Evolutionary conservation across 2,113 vertebrate genomes (phyloP).

Genomic region (Sander vitreus): DNA sequence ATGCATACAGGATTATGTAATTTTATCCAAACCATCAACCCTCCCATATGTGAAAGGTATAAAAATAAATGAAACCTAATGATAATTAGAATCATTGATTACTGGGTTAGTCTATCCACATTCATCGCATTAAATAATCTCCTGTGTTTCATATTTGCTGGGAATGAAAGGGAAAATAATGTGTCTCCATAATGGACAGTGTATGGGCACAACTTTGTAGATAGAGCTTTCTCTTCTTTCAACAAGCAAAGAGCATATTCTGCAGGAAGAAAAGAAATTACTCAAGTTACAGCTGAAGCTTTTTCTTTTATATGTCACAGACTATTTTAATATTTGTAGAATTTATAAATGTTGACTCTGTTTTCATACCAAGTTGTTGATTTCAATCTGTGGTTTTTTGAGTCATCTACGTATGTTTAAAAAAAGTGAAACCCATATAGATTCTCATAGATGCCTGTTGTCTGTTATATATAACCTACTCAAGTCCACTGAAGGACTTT

Average conservation of each 20-base stretch:
- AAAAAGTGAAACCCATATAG: constrained; percentile 3
- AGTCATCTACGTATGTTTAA: background rate
- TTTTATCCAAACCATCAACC: constrained; percentile 21
- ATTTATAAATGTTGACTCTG: constrained; percentile 28
- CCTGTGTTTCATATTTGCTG: constrained; percentile 86
- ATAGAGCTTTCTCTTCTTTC: constrained; percentile 83
- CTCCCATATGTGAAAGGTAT: constrained; percentile 55
- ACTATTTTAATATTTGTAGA: constrained; percentile 58
- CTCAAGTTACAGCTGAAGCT: constrained; percentile 21
- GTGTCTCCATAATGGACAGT: constrained; percentile 83
- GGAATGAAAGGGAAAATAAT: constrained; percentile 87
- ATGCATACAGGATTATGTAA: constrained; percentile 37
- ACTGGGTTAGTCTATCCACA: constrained; percentile 4
- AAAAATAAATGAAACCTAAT: constrained; percentile 18
- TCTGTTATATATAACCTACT: background rate
- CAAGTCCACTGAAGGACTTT: constrained; percentile 3
- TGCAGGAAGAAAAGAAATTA: constrained; percentile 16
- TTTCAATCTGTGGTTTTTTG: constrained; percentile 27
- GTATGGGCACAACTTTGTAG: constrained; percentile 68
- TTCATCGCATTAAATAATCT: constrained; percentile 44
- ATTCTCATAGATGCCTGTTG: constrained; percentile 11
- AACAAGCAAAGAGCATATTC: constrained; percentile 26
- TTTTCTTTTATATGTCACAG: constrained; percentile 50
- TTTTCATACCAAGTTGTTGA: constrained; percentile 12
- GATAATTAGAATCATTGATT: constrained; percentile 6